Conservation (phyloP, 2,113 vertebrate species). For the Tenebrosternarchus preto region DNA sequence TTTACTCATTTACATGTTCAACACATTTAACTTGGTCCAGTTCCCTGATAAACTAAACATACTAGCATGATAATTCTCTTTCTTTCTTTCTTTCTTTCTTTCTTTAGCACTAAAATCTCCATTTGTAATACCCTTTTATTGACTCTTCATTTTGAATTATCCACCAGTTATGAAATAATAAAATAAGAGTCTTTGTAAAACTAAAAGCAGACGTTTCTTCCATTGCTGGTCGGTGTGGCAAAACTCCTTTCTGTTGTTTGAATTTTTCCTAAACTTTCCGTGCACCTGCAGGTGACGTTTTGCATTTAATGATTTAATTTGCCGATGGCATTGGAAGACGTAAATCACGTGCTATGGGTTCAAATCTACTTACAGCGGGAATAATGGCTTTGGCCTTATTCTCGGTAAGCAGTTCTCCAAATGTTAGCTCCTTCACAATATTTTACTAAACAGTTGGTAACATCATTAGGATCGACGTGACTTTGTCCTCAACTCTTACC, state of each 20-base stretch:
- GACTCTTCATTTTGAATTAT: not conserved
- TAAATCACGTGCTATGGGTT: slow-evolving; percentile 46
- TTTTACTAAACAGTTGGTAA: slow-evolving; percentile 62
- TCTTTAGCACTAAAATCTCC: not conserved
- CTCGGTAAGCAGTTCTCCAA: slow-evolving; percentile 58
- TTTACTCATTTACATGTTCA: not conserved
- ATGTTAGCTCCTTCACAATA: slow-evolving; percentile 60
- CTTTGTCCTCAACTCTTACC: slow-evolving; percentile 44
- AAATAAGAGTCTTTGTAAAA: not conserved
- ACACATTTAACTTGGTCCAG: no score
- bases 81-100: not conserved
- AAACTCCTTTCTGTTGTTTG: slow-evolving; percentile 60
- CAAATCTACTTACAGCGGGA: slow-evolving; percentile 54
- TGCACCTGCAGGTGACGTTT: slow-evolving; percentile 32
- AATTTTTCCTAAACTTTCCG: slow-evolving; percentile 56
- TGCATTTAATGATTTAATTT: slow-evolving; percentile 40
- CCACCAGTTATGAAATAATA: not conserved
- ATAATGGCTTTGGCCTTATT: slow-evolving; percentile 56
- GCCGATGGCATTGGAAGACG: slow-evolving; percentile 30
- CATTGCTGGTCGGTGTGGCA: not conserved
- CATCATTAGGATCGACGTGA: slow-evolving; percentile 57
- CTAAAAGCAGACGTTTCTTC: not conserved
- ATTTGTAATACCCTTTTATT: not conserved
- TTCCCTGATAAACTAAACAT: no score
- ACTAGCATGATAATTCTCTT: not conserved